Evolutionary conservation across 2,888 invertebrate species (phyloP).

Genomic region (Catocala fraxini): DNA sequence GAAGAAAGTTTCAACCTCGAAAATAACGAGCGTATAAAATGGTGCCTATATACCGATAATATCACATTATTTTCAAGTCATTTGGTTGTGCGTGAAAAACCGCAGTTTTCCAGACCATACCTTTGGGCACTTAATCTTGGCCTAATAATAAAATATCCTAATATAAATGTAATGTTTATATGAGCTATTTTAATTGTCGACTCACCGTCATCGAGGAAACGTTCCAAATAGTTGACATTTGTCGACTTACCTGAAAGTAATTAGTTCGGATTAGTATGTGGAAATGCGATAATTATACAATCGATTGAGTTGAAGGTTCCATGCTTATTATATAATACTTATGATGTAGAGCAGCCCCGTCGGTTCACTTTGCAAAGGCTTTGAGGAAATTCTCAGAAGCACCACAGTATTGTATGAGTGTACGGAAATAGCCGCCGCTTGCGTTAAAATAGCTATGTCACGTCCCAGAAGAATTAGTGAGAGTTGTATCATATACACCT

Average conservation of each 20-base stretch:
- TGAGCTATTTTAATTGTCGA: constrained; percentile 55
- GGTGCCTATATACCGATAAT: constrained; percentile 33
- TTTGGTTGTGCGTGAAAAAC: constrained; percentile 50
- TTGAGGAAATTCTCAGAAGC: too few relatives aligned
- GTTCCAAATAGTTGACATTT: constrained; percentile 24
- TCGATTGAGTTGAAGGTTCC: constrained; percentile 11
- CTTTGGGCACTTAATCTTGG: constrained; percentile 46
- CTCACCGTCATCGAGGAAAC: constrained; percentile 45
- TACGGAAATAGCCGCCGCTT: too few relatives aligned
- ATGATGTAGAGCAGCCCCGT: too few relatives aligned
- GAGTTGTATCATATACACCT: too few relatives aligned
- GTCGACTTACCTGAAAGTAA: constrained; percentile 68
- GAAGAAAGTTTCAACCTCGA: constrained; percentile 13
- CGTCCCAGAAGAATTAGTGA: too few relatives aligned
- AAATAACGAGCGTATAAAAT: constrained; percentile 1
- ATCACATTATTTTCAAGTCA: constrained; percentile 39
- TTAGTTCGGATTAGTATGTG: constrained; percentile 43
- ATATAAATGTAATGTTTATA: constrained; percentile 29
- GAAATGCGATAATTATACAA: constrained; percentile 30
- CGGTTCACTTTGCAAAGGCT: too few relatives aligned
- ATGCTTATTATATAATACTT: constrained; percentile 6
- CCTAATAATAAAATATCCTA: constrained; percentile 24
- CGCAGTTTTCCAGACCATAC: constrained; percentile 45
- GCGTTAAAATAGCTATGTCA: too few relatives aligned
- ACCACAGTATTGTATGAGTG: too few relatives aligned